Conservation (phyloP, 2,113 vertebrate genomes). For the Nothobranchius kuhntae region DNA sequence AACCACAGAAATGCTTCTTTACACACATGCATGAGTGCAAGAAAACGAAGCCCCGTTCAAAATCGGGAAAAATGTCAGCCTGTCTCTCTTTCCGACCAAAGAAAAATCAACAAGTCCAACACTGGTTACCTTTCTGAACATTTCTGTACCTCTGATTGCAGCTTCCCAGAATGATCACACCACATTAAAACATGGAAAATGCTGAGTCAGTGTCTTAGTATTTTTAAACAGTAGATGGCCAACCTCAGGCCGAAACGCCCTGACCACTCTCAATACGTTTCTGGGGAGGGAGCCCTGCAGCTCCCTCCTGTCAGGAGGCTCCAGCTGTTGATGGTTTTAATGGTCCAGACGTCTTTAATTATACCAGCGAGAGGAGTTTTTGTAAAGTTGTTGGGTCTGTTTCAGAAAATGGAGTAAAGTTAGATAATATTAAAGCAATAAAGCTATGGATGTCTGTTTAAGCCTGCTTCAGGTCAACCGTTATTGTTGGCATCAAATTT, state of each 20-base stretch:
- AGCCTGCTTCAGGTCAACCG: too few relatives aligned
- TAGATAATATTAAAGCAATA: too few relatives aligned
- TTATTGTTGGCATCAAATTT: too few relatives aligned
- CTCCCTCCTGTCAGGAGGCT: slow-evolving; percentile 26
- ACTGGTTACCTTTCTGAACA: slow-evolving; percentile 66
- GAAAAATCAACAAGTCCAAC: slow-evolving; percentile 72
- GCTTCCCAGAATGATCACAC: slow-evolving; percentile 74
- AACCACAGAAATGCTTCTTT: slow-evolving; percentile 69
- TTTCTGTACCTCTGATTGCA: slow-evolving; percentile 66
- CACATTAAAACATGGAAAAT: slow-evolving; percentile 77
- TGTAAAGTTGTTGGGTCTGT: too few relatives aligned
- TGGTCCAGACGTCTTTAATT: too few relatives aligned
- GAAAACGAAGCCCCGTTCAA: slow-evolving; percentile 65
- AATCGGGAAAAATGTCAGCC: slow-evolving; percentile 68
- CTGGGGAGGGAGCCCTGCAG: slow-evolving; percentile 27
- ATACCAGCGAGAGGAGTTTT: too few relatives aligned
- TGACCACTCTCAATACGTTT: slow-evolving; percentile 52
- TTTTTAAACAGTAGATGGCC: slow-evolving; percentile 65
- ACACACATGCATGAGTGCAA: slow-evolving; percentile 60
- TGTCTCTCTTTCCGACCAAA: slow-evolving; percentile 69
- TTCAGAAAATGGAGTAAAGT: too few relatives aligned
- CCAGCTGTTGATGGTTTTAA: slow-evolving; percentile 10
- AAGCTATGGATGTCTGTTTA: too few relatives aligned
- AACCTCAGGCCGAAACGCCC: slow-evolving; percentile 40
- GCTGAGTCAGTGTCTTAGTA: slow-evolving; percentile 68